phyloP scores from a whole-genome alignment of 2,888 invertebrate genomes.

The Smittia sp. region DNA sequence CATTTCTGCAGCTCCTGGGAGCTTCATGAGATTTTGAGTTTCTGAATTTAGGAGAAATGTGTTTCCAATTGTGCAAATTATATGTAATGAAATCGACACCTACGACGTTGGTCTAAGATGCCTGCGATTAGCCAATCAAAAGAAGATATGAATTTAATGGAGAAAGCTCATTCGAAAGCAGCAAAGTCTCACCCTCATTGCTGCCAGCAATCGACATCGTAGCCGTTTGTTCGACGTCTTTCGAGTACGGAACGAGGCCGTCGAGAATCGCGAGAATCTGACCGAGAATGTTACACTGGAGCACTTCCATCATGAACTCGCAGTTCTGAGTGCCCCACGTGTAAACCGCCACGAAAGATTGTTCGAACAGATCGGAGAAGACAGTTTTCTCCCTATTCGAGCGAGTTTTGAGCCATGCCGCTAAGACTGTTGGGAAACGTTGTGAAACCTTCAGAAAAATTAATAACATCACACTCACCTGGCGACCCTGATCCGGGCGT shows the following conservation, averaged over 20 bases:
- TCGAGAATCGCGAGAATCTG: conserved; percentile 83
- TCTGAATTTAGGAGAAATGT: not conserved
- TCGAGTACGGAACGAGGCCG: conserved; percentile 76
- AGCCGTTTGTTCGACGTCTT: conserved; percentile 60
- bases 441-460: not conserved
- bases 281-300: conserved; percentile 86
- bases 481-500: conserved; percentile 60
- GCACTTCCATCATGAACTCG: conserved; percentile 75
- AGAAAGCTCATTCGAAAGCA: not conserved
- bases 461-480: not conserved
- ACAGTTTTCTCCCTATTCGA: conserved; percentile 61
- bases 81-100: conserved; percentile 25
- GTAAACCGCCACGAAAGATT: conserved; percentile 69
- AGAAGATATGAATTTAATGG: conserved; percentile 10
- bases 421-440: conserved; percentile 61
- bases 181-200: conserved; percentile 51
- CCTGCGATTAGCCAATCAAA: conserved; percentile 29
- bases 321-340: conserved; percentile 85
- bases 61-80: not conserved
- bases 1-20: not conserved
- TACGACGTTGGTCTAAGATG: conserved; percentile 36
- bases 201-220: conserved; percentile 55
- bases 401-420: conserved; percentile 76
- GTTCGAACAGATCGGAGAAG: conserved; percentile 71
- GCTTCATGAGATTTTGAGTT: not conserved